Conservation (phyloP, 2,113 vertebrate species). For the Abramis brama region DNA sequence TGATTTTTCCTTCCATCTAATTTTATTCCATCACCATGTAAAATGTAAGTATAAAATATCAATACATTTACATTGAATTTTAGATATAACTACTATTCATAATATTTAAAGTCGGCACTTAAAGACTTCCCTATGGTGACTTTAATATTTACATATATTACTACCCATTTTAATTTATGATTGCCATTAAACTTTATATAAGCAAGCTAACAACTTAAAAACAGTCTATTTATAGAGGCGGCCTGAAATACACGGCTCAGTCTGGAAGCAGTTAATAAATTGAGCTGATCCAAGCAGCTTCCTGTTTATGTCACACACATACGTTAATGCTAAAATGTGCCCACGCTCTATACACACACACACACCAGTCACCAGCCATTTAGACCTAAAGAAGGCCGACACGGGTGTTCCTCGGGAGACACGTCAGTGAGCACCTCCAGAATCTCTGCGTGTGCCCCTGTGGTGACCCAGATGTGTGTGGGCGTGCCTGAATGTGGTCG, state of each 20-base stretch:
- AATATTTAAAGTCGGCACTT: too few species aligned
- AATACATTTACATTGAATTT: too few species aligned
- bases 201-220: constrained; percentile 3
- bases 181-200: neutral
- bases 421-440: constrained; percentile 65
- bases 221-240: neutral
- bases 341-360: neutral
- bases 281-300: constrained; percentile 35
- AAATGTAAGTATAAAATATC: too few species aligned
- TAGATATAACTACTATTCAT: too few species aligned
- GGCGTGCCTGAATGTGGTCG: constrained; percentile 64
- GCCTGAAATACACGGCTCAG: neutral
- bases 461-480: constrained; percentile 49
- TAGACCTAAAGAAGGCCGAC: constrained; percentile 47
- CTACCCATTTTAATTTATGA: neutral
- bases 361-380: neutral
- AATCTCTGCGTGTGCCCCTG: constrained; percentile 32
- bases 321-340: constrained; percentile 21
- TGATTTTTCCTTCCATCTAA: too few species aligned
- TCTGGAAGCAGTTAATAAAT: constrained; percentile 16
- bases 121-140: too few species aligned
- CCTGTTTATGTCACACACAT: constrained; percentile 14
- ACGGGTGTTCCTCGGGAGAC: constrained; percentile 41
- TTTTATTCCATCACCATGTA: too few species aligned
- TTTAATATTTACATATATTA: too few species aligned